Evolutionary conservation across 2,888 invertebrate genomes (phyloP), one percentile per base, ranked within the genome.

Genomic region (Doris montereyensis): DNA sequence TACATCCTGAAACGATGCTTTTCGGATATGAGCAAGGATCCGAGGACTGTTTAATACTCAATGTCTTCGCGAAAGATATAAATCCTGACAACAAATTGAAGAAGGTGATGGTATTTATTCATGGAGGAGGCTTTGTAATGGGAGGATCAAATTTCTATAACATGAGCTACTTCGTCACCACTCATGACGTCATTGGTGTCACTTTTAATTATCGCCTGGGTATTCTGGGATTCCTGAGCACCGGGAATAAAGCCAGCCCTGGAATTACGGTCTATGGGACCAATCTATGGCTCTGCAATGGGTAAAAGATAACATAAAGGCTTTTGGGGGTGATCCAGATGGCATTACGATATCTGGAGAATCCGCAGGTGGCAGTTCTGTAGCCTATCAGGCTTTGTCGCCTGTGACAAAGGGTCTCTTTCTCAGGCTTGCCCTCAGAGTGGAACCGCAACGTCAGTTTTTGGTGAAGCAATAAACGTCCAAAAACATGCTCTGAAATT

Each of bases 281-380:
- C 81, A 81, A 71, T 24, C 30, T 13, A 1, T 67, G 71, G 81
- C 81, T 17, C 21, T 78, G 21, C 30, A 68, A 30, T 81, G 76
- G 76, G 72, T 81, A 32, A 68, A 65, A 8, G 67, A 71, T 24
- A 71, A 81, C 73, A 78, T 81, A 30, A 72, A 57, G 1, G 21
- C 76, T 17, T 81, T 81, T 26, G 81, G 81, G 1, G 81, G 81
- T 26, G 78, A 81, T 28, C 76, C 78, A 5, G 58, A 65, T 24
- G 77, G 77, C 58, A 52, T 80, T 0, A 88, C 87, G 2, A 72
- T 88, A 26, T 84, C 86, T 62, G 88, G 88, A 2, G 86, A 88
- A 65, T 87, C 87, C 21, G 86, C 86, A 1, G 87, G 87, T 4
- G 83, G 83, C 8, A 82, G 80, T 21, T 80, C 82, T 5, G 84